Base-by-base conservation (phyloP, 2,888 invertebrate genomes). In the Diabrotica balteata region DNA sequence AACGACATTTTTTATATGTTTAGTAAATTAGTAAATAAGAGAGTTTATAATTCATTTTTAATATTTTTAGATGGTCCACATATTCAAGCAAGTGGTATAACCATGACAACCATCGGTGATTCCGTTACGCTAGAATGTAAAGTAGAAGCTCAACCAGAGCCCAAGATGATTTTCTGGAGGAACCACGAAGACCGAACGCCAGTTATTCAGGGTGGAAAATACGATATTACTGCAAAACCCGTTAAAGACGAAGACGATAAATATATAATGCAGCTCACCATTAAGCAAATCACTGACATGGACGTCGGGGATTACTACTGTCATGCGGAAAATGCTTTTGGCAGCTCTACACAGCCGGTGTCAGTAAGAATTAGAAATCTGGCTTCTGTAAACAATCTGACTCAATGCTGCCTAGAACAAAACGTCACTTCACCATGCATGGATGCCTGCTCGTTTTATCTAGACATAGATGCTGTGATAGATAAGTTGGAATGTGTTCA, bases 271-370 rank as follows among this genome's bases (percentile, higher is more conserved):
- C 88, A 89, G 32, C 83, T 94, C 57, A 88, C 89, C 60, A 93
- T 94, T 72, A 90, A 89, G 81, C 90, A 90, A 81, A 88, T 93
- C 76, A 85, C 89, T 4, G 88, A 90, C 60, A 83, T 87, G 43
- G 93, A 93, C 79, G 72, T 73, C 1, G 70, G 94, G 0, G 92
- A 93, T 72, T 95, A 94, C 82, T 93, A 89, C 84, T 95, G 94
- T 73, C 92, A 93, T 80, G 94, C 94, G 0, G 93, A 93, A 83
- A 95, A 95, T 80, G 90, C 91, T 0, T 92, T 93, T 77, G 94
- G 94, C 0, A 89, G 89, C 72, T 88, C 90, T 0, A 88, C 92
- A 6, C 87, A 90, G 62, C 90, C 93, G 0, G 93, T 93, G 0
- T 92, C 92, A 0, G 92, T 93, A 7, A 67, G 92, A 43, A 87